A percentile compares a stretch with the other conserved stretches of the same genome.
Evolutionary conservation across 2,797 vertebrate genomes (phyloP).

Genomic region (Poecilia gillii): DNA sequence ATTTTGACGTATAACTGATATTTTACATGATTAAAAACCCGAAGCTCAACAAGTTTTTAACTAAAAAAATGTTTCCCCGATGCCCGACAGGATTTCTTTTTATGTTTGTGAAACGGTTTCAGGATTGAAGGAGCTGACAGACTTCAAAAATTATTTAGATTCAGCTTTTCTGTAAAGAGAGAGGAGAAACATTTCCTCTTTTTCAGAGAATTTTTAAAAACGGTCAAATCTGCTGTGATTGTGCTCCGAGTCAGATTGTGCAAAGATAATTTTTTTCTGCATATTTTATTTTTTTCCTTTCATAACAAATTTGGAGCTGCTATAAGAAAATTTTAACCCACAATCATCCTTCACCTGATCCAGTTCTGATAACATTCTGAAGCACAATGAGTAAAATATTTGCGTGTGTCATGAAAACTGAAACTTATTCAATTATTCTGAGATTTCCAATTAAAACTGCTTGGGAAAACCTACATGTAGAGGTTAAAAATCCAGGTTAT

Average conservation of each 20-base stretch:
- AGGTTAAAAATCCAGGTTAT: not conserved
- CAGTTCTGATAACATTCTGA: not conserved
- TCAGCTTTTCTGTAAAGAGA: not conserved
- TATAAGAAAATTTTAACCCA: not conserved
- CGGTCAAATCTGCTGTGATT: not conserved
- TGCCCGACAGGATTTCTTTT: not conserved
- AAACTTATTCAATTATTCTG: not conserved
- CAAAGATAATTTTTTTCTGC: not conserved
- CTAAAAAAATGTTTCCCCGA: not conserved
- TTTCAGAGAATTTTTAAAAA: not conserved
- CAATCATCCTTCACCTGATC: not conserved
- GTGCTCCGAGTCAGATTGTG: not conserved
- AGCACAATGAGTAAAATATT: not conserved
- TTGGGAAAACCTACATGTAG: not conserved
- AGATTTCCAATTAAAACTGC: not conserved
- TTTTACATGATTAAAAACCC: not conserved
- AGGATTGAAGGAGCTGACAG: not conserved
- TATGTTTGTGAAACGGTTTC: not conserved
- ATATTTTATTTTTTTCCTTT: not conserved
- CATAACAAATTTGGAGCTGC: not conserved
- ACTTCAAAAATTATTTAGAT: not conserved
- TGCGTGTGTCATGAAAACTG: not conserved
- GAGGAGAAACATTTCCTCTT: not conserved
- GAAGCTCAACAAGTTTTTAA: not conserved
- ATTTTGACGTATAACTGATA: not conserved